phyloP scores from a whole-genome alignment of 2,888 invertebrate genomes.

The Tolmerus cingulatus region DNA sequence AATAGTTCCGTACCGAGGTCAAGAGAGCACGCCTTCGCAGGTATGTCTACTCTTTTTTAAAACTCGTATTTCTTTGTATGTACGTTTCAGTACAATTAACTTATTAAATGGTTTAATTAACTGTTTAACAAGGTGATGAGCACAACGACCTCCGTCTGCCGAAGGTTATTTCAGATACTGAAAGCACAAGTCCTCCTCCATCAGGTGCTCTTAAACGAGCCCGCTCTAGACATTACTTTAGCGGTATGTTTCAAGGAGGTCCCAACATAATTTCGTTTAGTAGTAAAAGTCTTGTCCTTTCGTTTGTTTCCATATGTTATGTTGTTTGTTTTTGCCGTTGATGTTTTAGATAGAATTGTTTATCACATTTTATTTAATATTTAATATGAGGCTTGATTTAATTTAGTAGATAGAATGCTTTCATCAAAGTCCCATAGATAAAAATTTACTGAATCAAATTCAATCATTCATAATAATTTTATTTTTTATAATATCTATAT shows the following conservation, averaged over 20 bases:
- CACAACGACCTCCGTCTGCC: slow-evolving; percentile 56
- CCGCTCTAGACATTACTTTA: slow-evolving; percentile 62
- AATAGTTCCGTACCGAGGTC: slow-evolving; percentile 79
- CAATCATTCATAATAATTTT: neutral
- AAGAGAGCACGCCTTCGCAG: slow-evolving; percentile 83
- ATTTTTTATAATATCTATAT: neutral
- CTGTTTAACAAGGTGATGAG: slow-evolving; percentile 55
- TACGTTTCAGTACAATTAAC: neutral
- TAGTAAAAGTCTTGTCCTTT: neutral
- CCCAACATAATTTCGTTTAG: neutral
- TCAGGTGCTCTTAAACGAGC: slow-evolving; percentile 58
- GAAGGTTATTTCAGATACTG: slow-evolving; percentile 60
- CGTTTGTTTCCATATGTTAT: neutral
- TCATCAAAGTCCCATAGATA: neutral
- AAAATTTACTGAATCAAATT: neutral
- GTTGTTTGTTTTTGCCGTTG: neutral
- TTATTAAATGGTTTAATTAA: neutral
- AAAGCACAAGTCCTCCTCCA: slow-evolving; percentile 56
- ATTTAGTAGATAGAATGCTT: neutral
- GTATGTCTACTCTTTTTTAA: slow-evolving; percentile 64
- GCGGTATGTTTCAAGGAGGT: slow-evolving; percentile 56
- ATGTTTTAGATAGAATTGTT: neutral
- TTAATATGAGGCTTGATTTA: neutral
- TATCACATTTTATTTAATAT: neutral
- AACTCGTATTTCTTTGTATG: neutral